phyloP scores from a whole-genome alignment of 1,140 invertebrate genomes.

The Steinernema khuongi region DNA sequence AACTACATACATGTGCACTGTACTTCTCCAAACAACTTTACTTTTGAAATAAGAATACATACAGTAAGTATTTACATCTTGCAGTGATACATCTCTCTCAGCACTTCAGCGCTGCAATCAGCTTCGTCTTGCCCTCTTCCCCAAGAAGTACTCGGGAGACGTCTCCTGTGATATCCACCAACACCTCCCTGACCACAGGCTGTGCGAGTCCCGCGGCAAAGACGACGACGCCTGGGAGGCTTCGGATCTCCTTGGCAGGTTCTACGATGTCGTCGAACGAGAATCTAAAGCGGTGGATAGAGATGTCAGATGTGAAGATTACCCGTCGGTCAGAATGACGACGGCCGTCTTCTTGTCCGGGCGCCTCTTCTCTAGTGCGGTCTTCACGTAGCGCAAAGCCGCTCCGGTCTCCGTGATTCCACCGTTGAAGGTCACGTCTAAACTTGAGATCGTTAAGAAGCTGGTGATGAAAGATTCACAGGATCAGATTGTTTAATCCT shows the following conservation, averaged over 20 bases:
- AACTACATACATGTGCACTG: too few relatives aligned
- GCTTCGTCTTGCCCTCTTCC: neutral
- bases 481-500: neutral
- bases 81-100: too few relatives aligned
- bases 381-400: slow-evolving; percentile 21
- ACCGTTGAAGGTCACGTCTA: slow-evolving; percentile 27
- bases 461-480: too few relatives aligned
- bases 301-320: too few relatives aligned
- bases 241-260: neutral
- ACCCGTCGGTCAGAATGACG: slow-evolving; percentile 28
- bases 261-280: neutral
- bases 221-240: neutral
- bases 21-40: too few relatives aligned
- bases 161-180: neutral
- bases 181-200: neutral
- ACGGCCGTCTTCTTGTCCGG: slow-evolving; percentile 10
- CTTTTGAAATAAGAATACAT: too few relatives aligned
- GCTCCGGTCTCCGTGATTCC: slow-evolving; percentile 30
- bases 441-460: neutral
- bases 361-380: slow-evolving; percentile 14
- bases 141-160: neutral
- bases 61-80: too few relatives aligned
- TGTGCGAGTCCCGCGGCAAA: neutral
- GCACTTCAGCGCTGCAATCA: neutral
- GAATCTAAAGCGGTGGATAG: too few relatives aligned